Base-by-base conservation (phyloP, 64 coral and sea anemone species). In the Stichodactyla mertensii region DNA sequence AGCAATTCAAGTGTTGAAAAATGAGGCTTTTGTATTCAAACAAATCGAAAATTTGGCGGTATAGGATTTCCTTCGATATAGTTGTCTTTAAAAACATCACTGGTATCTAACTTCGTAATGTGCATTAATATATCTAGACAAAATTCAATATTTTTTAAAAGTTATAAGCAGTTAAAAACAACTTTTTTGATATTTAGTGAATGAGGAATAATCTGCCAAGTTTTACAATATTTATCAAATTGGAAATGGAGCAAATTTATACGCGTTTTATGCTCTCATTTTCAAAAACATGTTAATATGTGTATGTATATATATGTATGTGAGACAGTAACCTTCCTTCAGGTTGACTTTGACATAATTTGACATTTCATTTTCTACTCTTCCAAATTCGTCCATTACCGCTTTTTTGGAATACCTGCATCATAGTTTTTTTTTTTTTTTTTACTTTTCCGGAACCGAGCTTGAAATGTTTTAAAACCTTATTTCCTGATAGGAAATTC, bases 401-500 rank as follows among this genome's bases (percentile, higher is more conserved):
- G 69, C 24, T 74, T 28, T 74, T 74, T 11, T 74, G 24, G 24
- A 26, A 74, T 74, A 13, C 24, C 10, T 74, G 24, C 12, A 74
- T 4, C 23, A 27, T 27, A 20, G 7, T 57, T 57, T 57, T 13
- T 74, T 74, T 74, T 27, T 28, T 74, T 23, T 27, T 27, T 28
- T 74, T 74, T 4, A 45, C 36, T 45, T 45, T 45, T n/a, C 69
- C 69, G 69, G 69, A 74, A 74, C 22, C 69, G 69, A 31, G 24
- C 36, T 36, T 74, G 22, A 27, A 74, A 74, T 74, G 24, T 74
- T 74, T 27, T 74, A 36, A 74, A 74, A 9, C 24, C 4, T 74
- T 74, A 74, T 74, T 74, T 74, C 69, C 69, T 74, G 22, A 27
- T 9, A 69, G 69, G 69, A 74, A 74, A 74, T 74, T 74, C 69